phyloP scores from a whole-genome alignment of 2,888 invertebrate species.

The Hydropsyche betteni region DNA sequence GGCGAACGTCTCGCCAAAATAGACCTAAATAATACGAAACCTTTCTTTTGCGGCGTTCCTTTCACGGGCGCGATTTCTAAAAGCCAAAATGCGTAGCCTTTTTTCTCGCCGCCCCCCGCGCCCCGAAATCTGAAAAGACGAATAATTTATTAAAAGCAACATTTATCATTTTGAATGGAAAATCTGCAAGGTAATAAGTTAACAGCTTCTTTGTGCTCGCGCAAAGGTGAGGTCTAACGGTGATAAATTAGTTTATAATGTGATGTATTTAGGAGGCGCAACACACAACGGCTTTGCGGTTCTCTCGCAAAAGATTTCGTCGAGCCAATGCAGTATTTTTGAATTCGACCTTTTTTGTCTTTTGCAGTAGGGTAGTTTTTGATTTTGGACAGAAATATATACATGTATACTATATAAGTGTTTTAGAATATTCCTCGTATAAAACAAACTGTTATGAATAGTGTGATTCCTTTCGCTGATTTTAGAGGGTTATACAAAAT shows the following conservation, averaged over 20 bases:
- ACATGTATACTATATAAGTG: no score
- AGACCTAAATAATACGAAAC: constrained; percentile 42
- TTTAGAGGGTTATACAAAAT: no score
- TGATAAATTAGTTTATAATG: constrained; percentile 48
- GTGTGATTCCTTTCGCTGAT: no score
- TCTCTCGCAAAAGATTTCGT: no score
- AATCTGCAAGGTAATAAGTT: constrained; percentile 50
- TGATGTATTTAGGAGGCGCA: constrained; percentile 26
- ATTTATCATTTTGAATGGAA: constrained; percentile 49
- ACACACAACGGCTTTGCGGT: no score
- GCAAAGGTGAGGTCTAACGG: constrained; percentile 47
- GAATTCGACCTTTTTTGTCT: no score
- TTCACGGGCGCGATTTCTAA: constrained; percentile 31
- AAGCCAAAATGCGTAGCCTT: constrained; percentile 43
- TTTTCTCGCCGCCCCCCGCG: constrained; percentile 33
- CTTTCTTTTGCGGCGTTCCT: constrained; percentile 34
- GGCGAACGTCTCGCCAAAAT: constrained; percentile 31
- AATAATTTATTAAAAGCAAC: constrained; percentile 50
- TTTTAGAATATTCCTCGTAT: no score
- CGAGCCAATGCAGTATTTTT: no score
- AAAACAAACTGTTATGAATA: no score
- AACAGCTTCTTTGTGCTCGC: constrained; percentile 50
- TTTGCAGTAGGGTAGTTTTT: no score
- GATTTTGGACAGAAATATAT: no score
- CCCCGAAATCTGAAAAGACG: constrained; percentile 49